Evolutionary conservation across 1,140 invertebrate genomes (phyloP), one percentile per base, ranked within the genome.

Genomic region (Megalopta genalis): DNA sequence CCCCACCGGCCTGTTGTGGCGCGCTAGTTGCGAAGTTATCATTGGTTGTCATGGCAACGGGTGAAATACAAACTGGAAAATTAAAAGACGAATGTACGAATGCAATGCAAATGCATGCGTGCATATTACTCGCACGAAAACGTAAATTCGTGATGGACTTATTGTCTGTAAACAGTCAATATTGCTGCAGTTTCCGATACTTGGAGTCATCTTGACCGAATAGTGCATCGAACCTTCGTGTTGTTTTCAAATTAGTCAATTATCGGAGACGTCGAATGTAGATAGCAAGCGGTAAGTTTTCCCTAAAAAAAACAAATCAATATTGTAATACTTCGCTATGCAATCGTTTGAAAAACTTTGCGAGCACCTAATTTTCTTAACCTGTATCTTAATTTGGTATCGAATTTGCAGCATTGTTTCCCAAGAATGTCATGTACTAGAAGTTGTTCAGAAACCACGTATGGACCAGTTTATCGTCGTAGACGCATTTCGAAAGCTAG

Each of bases 401-500:
- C 21, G 23, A 2, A 21, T 21, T 77, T 68, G n/a, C 49, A 91
- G 88, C 85, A 84, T 23, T 82, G 59, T 37, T 84, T 69, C 46
- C 81, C 32, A 54, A 87, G 59, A 75, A 70, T n/a, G 27, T 59
- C 49, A 57, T 18, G 39, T 10, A 74, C 37, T 42, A 85, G 84
- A 16, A 77, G 76, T 68, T 83, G 85, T 71, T 27, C 80, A 14
- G 87, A 88, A 42, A 81, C 82, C 23, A 39, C 85, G 54, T 83
- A 81, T 39, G 73, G 67, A 12, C 75, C 80, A 39, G 73, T 73
- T 57, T 86, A 90, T 67, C 78, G 87, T 64, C 88, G 76, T 37
- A 91, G 82, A 68, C 84, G 83, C 18, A 74, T 82, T 65, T 82
- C 81, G 0, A 87, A 57, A 37, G 72, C 62, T 12, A 89, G 65